Conservation (phyloP, 2,113 vertebrate genomes). For the Oenanthe melanoleuca region DNA sequence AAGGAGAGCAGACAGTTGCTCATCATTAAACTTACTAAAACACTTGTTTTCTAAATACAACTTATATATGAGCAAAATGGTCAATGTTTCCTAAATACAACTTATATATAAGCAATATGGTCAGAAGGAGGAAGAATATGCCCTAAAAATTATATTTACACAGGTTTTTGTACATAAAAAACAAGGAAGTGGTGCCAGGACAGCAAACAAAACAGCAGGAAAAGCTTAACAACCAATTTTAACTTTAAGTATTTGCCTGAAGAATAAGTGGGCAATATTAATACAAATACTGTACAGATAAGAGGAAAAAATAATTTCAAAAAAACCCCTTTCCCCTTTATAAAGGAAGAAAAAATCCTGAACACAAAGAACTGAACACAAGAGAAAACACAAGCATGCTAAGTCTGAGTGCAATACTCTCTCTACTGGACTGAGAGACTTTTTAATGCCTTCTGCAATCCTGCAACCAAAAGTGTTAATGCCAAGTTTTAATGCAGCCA, state of each 20-base stretch:
- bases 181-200: background rate
- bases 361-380: background rate
- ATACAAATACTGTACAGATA: background rate
- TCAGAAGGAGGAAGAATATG: background rate
- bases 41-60: background rate
- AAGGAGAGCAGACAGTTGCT: background rate
- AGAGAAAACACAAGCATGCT: background rate
- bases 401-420: background rate
- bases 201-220: background rate
- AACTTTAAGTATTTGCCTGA: background rate
- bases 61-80: background rate
- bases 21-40: background rate
- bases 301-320: background rate
- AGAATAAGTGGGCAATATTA: background rate
- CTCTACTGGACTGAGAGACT: background rate
- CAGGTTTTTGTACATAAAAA: background rate
- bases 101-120: background rate
- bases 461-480: background rate
- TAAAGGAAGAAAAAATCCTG: background rate
- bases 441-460: background rate
- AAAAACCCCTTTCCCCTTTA: background rate
- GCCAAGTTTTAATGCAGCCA: background rate
- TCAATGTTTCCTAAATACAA: background rate
- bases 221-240: background rate
- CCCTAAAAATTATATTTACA: background rate